phyloP scores from a whole-genome alignment of 2,113 vertebrate genomes.

The Lipotes vexillifer region DNA sequence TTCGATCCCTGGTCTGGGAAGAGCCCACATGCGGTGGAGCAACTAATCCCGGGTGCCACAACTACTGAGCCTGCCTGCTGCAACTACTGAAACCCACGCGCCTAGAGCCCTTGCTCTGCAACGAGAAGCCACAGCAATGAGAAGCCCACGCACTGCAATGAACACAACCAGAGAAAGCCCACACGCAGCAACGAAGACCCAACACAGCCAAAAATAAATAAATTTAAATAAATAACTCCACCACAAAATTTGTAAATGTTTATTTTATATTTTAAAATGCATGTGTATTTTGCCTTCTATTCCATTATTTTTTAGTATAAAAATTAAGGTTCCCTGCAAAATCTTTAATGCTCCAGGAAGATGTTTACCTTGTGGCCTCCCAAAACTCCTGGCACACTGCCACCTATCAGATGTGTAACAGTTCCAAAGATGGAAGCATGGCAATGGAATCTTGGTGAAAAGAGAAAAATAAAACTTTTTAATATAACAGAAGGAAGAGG shows the following conservation, averaged over 20 bases:
- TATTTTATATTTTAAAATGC: conserved; percentile 18
- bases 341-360: conserved; percentile 3
- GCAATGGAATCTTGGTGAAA: background rate
- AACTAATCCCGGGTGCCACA: no score
- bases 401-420: background rate
- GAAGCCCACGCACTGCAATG: no score
- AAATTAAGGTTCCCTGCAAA: background rate
- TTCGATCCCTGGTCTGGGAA: no score
- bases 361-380: background rate
- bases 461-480: background rate
- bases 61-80: no score
- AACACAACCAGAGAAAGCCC: no score
- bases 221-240: background rate
- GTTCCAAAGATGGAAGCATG: background rate
- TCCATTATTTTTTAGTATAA: conserved; percentile 9
- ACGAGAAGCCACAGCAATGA: no score
- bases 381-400: background rate
- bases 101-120: no score
- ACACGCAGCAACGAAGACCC: no score
- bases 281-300: background rate
- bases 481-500: background rate
- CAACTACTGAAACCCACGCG: no score
- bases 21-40: no score
- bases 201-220: no score
- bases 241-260: background rate